These are phyloP conservation scores for Uromys caudimaculatus DNA, from an alignment of 2,797 vertebrate genomes.

Conservation along the genomic window DNA sequence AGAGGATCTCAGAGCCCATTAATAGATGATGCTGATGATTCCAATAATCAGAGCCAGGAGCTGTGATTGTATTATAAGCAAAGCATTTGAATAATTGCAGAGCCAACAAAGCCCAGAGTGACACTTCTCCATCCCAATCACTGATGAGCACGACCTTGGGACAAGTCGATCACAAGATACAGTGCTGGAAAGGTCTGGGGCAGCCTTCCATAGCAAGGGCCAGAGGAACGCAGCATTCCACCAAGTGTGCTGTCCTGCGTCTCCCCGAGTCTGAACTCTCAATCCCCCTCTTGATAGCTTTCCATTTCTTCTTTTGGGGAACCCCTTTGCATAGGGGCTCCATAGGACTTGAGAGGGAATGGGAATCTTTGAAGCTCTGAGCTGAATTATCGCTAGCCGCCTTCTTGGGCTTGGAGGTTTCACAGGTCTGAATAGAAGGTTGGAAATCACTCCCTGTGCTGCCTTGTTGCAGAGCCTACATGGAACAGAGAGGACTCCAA, in stretches of 20 bases:
- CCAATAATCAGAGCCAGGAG: conserved; percentile 79
- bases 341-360: not conserved
- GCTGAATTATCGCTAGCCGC: conserved; percentile 10
- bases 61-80: conserved; percentile 80
- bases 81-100: conserved; percentile 81
- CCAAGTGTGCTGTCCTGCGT: too few species aligned
- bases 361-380: not conserved
- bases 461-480: not conserved
- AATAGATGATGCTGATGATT: conserved; percentile 77
- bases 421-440: conserved; percentile 71
- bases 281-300: not conserved
- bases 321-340: not conserved
- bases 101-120: conserved; percentile 62
- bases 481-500: not conserved
- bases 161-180: conserved; percentile 1
- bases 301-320: not conserved
- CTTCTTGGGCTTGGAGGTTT: conserved; percentile 67
- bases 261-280: not conserved
- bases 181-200: not conserved
- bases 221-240: not conserved
- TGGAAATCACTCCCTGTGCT: not conserved
- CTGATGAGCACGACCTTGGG: conserved; percentile 80
- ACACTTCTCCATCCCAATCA: conserved; percentile 54
- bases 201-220: not conserved
- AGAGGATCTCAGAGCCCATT: conserved; percentile 73